phyloP scores from a whole-genome alignment of 2,888 invertebrate species.

The Trichogramma dendrolimi region DNA sequence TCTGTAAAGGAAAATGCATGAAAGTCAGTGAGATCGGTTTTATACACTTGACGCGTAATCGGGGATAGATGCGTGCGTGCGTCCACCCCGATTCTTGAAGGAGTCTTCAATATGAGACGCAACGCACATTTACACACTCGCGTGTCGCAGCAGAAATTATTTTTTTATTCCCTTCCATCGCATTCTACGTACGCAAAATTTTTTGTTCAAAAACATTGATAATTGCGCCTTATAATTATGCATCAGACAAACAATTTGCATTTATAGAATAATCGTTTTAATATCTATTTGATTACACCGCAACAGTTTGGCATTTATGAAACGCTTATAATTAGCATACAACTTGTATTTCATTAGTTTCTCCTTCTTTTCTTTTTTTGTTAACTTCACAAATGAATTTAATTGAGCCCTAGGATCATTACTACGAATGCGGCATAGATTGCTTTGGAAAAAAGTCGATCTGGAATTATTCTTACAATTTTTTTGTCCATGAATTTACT shows the following conservation, averaged over 20 bases:
- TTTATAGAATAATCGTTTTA: conserved; percentile 8
- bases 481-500: neutral
- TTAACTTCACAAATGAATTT: conserved; percentile 37
- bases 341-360: conserved; percentile 14
- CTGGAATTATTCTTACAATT: neutral
- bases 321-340: conserved; percentile 14
- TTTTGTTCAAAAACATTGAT: conserved; percentile 5
- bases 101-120: too few relatives aligned
- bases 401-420: conserved; percentile 41
- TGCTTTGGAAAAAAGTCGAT: neutral
- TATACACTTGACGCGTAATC: conserved; percentile 8
- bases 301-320: conserved; percentile 15
- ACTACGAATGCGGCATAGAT: conserved; percentile 1
- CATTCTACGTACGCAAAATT: too few relatives aligned
- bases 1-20: conserved; percentile 20
- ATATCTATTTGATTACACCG: conserved; percentile 14
- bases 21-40: conserved; percentile 19
- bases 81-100: neutral
- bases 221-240: neutral
- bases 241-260: conserved; percentile 11
- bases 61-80: conserved; percentile 7
- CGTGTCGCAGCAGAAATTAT: conserved; percentile 14
- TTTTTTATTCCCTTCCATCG: neutral
- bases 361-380: neutral
- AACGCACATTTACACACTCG: conserved; percentile 7